Conservation (phyloP, 2,888 invertebrate species). For the Dynastes tityus region DNA sequence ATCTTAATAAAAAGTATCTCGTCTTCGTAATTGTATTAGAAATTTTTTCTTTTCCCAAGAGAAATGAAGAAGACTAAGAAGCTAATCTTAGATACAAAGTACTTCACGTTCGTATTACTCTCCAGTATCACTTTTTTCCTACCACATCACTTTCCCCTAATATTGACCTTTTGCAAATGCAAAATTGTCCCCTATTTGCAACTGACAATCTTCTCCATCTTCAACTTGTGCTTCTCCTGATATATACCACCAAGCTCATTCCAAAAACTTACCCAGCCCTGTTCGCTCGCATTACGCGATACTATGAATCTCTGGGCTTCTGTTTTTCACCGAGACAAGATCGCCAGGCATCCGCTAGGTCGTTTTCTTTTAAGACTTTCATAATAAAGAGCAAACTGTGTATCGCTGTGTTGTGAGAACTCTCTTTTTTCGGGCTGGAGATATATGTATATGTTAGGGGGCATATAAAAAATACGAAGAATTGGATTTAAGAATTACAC, state of each 20-base stretch:
- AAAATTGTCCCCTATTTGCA: background rate
- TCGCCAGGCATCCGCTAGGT: background rate
- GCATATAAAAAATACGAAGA: slow-evolving; percentile 42
- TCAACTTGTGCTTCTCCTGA: too few relatives aligned
- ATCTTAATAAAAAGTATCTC: too few relatives aligned
- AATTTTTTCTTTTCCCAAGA: too few relatives aligned
- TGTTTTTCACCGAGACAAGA: slow-evolving; percentile 9
- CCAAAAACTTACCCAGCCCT: background rate
- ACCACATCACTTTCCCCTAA: too few relatives aligned
- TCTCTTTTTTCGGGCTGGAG: background rate
- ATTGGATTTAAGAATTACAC: slow-evolving; percentile 48
- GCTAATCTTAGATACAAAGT: too few relatives aligned
- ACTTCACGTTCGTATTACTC: too few relatives aligned
- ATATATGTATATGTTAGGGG: slow-evolving; percentile 19
- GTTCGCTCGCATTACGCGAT: background rate
- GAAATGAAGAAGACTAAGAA: too few relatives aligned
- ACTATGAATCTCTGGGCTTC: background rate
- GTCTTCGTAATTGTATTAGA: too few relatives aligned
- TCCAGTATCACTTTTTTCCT: too few relatives aligned
- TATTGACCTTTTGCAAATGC: too few relatives aligned
- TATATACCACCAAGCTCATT: too few relatives aligned
- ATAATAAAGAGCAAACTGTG: slow-evolving; percentile 57
- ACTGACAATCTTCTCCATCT: background rate
- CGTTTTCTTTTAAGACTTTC: slow-evolving; percentile 60
- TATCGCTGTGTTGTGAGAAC: slow-evolving; percentile 17